These are phyloP conservation scores for Hyles vespertilio DNA, from an alignment of 1,140 invertebrate genomes.

Conservation along the genomic window DNA sequence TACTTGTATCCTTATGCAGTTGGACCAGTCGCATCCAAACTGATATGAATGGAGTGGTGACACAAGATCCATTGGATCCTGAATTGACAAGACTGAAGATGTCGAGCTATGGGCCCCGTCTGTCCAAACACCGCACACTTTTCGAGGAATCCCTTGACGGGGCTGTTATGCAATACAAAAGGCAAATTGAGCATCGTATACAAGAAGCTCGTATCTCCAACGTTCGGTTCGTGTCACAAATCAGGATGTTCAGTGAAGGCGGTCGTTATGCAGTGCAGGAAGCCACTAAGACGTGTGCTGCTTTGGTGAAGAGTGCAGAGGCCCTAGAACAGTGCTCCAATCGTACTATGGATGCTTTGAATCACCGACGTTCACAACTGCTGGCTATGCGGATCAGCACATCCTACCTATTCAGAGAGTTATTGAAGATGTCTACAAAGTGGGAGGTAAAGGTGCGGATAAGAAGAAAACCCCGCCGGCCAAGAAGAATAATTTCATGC, in stretches of 20 bases:
- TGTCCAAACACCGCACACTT: conserved; percentile 35
- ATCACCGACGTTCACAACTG: conserved; percentile 37
- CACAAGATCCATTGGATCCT: conserved; percentile 26
- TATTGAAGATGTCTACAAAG: conserved; percentile 33
- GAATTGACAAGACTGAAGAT: conserved; percentile 52
- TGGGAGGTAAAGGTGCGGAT: conserved; percentile 20
- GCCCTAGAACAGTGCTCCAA: conserved; percentile 35
- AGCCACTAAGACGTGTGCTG: conserved; percentile 31
- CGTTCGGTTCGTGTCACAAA: conserved; percentile 37
- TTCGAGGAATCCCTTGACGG: conserved; percentile 47
- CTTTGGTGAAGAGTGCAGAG: conserved; percentile 39
- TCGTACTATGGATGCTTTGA: conserved; percentile 31
- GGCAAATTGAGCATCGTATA: conserved; percentile 29
- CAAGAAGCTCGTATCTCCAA: conserved; percentile 49
- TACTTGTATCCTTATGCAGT: conserved; percentile 43
- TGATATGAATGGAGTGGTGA: conserved; percentile 33
- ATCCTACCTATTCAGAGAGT: conserved; percentile 32
- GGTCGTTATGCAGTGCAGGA: conserved; percentile 44
- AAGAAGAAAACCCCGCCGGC: conserved; percentile 22
- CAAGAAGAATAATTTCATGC: conserved; percentile 24
- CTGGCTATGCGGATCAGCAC: conserved; percentile 39
- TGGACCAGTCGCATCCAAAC: conserved; percentile 38
- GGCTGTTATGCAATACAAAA: conserved; percentile 34
- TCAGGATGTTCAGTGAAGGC: conserved; percentile 52
- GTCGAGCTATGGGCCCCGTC: conserved; percentile 45